These are phyloP conservation scores for Pyralis farinalis DNA, from an alignment of 2,888 invertebrate genomes.

Conservation along the genomic window DNA sequence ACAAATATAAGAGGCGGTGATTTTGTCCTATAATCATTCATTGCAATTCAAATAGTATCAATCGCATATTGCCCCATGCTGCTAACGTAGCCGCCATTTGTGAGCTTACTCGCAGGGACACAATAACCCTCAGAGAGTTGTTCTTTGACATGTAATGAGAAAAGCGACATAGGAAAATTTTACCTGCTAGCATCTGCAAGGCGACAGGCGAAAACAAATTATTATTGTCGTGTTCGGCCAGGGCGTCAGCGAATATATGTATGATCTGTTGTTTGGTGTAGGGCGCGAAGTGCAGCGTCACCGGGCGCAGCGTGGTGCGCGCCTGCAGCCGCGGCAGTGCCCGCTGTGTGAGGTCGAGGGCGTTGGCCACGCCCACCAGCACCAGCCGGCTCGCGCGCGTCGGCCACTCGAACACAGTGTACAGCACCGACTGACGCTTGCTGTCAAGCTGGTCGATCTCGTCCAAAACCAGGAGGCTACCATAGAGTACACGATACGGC, in stretches of 20 bases:
- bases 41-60: too few relatives aligned
- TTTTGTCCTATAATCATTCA: too few relatives aligned
- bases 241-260: slow-evolving; percentile 89
- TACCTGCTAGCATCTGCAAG: slow-evolving; percentile 92
- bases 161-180: background rate
- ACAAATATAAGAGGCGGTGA: too few relatives aligned
- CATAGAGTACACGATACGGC: too few relatives aligned
- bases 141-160: too few relatives aligned
- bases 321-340: slow-evolving; percentile 93
- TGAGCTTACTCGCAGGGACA: too few relatives aligned
- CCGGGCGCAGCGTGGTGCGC: slow-evolving; percentile 86
- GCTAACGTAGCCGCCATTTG: too few relatives aligned
- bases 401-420: slow-evolving; percentile 97
- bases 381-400: slow-evolving; percentile 86
- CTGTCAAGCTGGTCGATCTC: slow-evolving; percentile 97
- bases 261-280: slow-evolving; percentile 95
- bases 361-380: slow-evolving; percentile 96
- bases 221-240: slow-evolving; percentile 85
- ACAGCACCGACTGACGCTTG: slow-evolving; percentile 91
- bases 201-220: slow-evolving; percentile 91
- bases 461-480: slow-evolving; percentile 91
- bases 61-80: too few relatives aligned
- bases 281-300: slow-evolving; percentile 93
- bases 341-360: slow-evolving; percentile 96
- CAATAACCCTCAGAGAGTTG: too few relatives aligned